Conservation (phyloP, 2,113 vertebrate species). For the Arvicanthis niloticus region DNA sequence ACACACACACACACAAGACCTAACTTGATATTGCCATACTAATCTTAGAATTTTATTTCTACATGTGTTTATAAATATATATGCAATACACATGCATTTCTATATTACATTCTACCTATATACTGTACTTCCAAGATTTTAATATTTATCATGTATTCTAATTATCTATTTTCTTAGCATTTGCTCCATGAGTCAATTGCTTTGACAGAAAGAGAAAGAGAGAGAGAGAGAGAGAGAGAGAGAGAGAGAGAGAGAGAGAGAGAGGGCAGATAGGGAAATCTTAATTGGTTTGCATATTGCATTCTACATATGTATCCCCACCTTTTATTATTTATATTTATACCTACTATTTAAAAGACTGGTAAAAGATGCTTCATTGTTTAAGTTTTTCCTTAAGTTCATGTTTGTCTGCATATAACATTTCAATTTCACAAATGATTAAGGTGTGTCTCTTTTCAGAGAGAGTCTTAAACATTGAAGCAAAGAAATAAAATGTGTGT, state of each 20-base stretch:
- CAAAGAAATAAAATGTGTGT: slow-evolving; percentile 52
- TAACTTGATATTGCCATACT: not conserved
- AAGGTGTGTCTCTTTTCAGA: slow-evolving; percentile 17
- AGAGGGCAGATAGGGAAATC: too few relatives aligned
- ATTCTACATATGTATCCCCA: not conserved
- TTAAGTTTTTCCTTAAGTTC: slow-evolving; percentile 45
- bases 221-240: too few relatives aligned
- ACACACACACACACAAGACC: not conserved
- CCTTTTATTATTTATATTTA: not conserved
- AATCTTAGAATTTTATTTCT: not conserved
- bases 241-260: too few relatives aligned
- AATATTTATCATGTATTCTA: not conserved
- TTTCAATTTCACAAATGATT: slow-evolving; percentile 57
- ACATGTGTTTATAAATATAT: not conserved
- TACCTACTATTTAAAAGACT: not conserved
- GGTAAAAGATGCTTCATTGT: not conserved
- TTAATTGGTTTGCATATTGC: not conserved
- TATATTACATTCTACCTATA: not conserved
- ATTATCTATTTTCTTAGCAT: not conserved
- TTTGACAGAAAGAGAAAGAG: not conserved
- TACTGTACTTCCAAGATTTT: not conserved
- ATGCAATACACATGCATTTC: not conserved
- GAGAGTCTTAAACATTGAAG: not conserved
- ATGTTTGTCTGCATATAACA: slow-evolving; percentile 7
- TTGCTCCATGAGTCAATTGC: not conserved